Evolutionary conservation across 2,113 vertebrate genomes (phyloP).

Genomic region (Caracal caracal): DNA sequence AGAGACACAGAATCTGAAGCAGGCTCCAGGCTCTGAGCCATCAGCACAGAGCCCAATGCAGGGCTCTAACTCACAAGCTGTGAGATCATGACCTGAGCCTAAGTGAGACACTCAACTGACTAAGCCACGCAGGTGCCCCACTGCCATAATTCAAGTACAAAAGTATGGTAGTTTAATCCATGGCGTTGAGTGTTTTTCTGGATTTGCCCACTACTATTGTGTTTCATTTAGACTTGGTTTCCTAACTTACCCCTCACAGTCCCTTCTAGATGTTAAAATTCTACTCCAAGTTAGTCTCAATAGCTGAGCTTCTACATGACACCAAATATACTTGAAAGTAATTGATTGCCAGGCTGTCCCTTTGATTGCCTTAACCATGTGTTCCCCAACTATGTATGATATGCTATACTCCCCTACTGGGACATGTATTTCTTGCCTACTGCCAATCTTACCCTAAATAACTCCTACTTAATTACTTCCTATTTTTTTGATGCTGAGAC

Average conservation of each 20-base stretch:
- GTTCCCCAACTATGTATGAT: background rate
- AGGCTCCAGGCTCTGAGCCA: too few species aligned
- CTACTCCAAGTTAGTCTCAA: background rate
- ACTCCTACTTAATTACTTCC: background rate
- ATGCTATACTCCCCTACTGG: background rate
- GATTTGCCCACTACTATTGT: background rate
- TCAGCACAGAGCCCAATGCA: too few species aligned
- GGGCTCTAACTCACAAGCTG: too few species aligned
- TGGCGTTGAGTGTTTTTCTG: background rate
- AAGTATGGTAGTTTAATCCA: background rate
- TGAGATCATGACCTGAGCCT: too few species aligned
- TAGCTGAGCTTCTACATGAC: background rate
- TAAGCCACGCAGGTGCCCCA: background rate
- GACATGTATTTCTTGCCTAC: background rate
- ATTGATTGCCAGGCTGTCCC: background rate
- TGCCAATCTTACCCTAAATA: background rate
- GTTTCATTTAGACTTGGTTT: background rate
- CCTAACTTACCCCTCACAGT: background rate
- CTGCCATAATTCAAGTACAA: background rate
- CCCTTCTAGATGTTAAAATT: background rate
- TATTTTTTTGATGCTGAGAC: background rate
- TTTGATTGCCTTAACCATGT: background rate
- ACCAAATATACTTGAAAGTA: background rate
- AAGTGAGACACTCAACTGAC: too few species aligned
- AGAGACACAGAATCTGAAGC: too few species aligned